Evolutionary conservation across 2,113 vertebrate genomes (phyloP), one percentile per base, ranked within the genome.

Genomic region (Pungitius pungitius): DNA sequence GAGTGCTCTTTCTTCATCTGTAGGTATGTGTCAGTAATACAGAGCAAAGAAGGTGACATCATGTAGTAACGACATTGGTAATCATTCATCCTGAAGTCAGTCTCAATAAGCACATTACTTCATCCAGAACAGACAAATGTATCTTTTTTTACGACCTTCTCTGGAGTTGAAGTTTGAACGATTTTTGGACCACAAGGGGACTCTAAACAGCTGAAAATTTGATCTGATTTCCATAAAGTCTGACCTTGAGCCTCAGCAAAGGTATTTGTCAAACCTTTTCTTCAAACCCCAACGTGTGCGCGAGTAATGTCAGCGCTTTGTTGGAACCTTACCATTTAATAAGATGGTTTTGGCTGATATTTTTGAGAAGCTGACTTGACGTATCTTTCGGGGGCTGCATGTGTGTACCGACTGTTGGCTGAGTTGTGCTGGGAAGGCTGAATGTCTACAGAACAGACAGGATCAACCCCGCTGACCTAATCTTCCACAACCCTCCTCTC

Each of bases 341-440:
- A 56, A 52, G 37, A 8, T 13, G 3, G 22, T 12, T 8, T 57
- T 52, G 33, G 60, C 45, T 18, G 17, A 13, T 20, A 22, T 26
- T 71, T 68, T 51, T 55, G 13, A 69, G 18, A 59, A 22, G 14
- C 14, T 56, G 55, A 4, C 2, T 67, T 70, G 52, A 69, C 27
- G 14, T 54, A 64, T 76, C 42, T 54, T 18, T 68, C n/a, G n/a
- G 61, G 39, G 37, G 2, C 52, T 60, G 77, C 42, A 18, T 65
- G 61, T 40, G 78, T 85, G 58, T 71, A 63, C 69, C 47, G 68
- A 51, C 39, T 43, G 72, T 18, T 85, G 75, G 85, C 75, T 9
- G 40, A 56, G 6, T 30, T n/a, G 12, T 4, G 35, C 6, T 78
- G 47, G 75, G 80, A 89, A 85, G 22, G 20, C 60, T 62, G 51